Conservation (phyloP, 2,888 invertebrate species). For the Mimumesa dahlbomi region DNA sequence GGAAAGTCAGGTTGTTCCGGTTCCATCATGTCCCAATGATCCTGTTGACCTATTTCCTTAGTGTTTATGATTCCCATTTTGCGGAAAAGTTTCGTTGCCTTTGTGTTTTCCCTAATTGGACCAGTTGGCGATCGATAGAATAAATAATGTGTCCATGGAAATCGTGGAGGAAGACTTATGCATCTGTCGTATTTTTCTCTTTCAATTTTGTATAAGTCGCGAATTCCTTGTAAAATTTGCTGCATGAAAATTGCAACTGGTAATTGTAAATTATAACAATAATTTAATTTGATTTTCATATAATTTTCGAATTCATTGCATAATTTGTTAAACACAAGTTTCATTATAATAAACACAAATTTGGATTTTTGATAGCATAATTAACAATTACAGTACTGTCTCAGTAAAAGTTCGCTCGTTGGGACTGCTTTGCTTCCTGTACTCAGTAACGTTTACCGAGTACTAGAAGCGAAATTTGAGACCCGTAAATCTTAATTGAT, state of each 20-base stretch:
- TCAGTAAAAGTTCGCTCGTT: too few relatives aligned
- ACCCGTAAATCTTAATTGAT: too few relatives aligned
- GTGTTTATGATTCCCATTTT: constrained; percentile 82
- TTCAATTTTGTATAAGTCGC: constrained; percentile 80
- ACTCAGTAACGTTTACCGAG: neutral
- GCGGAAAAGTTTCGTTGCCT: constrained; percentile 81
- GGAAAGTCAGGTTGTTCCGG: constrained; percentile 40
- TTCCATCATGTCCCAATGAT: constrained; percentile 81
- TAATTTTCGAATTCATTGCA: neutral
- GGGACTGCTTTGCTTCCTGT: too few relatives aligned
- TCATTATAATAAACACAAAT: too few relatives aligned
- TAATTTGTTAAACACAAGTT: too few relatives aligned
- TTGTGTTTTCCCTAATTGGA: constrained; percentile 80
- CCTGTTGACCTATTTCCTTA: constrained; percentile 76
- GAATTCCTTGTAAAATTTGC: constrained; percentile 75
- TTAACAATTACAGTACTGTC: too few relatives aligned
- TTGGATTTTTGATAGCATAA: neutral
- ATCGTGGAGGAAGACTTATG: constrained; percentile 80
- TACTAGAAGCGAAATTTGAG: neutral
- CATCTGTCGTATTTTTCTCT: constrained; percentile 79
- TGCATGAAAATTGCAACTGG: constrained; percentile 33
- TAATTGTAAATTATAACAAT: neutral
- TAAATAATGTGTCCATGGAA: constrained; percentile 81
- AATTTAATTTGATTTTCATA: neutral
- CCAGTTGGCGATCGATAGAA: constrained; percentile 82